Conservation (phyloP, 1,140 invertebrate genomes). For the Papilio glaucus region DNA sequence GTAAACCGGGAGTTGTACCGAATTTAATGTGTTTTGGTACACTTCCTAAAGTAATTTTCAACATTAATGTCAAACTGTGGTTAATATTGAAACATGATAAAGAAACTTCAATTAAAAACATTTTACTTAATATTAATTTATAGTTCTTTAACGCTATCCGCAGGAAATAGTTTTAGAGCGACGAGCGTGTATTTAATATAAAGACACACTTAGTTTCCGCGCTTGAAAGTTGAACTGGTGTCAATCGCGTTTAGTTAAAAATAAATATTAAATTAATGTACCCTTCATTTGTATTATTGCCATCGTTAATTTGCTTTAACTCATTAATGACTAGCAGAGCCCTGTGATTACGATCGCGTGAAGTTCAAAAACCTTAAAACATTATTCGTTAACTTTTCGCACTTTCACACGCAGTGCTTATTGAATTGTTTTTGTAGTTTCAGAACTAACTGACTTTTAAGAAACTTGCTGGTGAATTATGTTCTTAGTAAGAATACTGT, state of each 20-base stretch:
- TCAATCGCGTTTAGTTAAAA: not conserved
- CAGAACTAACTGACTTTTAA: not conserved
- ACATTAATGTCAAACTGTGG: not conserved
- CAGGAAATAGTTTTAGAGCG: slow-evolving; percentile 2
- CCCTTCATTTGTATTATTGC: not conserved
- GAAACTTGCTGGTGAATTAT: not conserved
- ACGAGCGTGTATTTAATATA: not conserved
- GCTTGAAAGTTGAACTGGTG: not conserved
- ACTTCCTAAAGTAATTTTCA: not conserved
- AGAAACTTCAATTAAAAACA: not conserved
- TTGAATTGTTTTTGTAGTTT: no score
- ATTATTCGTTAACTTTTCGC: no score
- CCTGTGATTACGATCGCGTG: not conserved
- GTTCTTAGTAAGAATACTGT: not conserved
- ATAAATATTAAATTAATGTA: not conserved
- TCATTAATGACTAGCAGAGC: not conserved
- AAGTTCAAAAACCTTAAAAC: not conserved
- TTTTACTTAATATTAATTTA: not conserved
- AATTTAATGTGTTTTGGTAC: not conserved
- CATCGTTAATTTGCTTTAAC: not conserved
- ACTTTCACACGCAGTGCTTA: no score
- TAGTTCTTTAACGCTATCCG: not conserved
- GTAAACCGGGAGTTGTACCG: no score
- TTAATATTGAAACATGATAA: not conserved
- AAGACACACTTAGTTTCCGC: not conserved